Base-by-base conservation (phyloP, 2,888 invertebrate species). In the Nemoura dubitans region DNA sequence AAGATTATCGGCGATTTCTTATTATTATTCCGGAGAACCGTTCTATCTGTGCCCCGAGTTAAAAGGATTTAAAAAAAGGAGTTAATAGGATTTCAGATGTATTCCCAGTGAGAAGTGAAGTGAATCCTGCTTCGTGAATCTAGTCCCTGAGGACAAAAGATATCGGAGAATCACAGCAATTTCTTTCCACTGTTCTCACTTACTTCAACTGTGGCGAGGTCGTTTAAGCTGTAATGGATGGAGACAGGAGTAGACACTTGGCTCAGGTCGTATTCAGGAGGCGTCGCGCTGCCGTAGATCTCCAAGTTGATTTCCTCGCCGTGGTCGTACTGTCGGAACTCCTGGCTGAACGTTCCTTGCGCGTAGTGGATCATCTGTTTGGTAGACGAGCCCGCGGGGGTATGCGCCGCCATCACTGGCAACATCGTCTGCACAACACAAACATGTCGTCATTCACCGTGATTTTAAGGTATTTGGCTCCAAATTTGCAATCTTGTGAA, bases 321-420 rank as follows among this genome's bases (percentile, higher is more conserved):
- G 85, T 86, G 86, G 84, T 88, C 87, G 76, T 30, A 88, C 82
- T 86, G 86, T 0, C 76, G 21, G 43, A 88, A 88, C 77, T 83
- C 85, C 7, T 85, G 87, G 85, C 87, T 16, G 78, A 59, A 76
- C 14, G 81, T 81, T 16, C 93, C 93, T 90, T 95, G 95, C 0
- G 93, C 93, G 89, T 93, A 96, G 90, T 97, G 97, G 0, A 95
- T 90, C 7, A 97, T 89, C 0, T 96, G 95, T 91, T 94, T 95
- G 0, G 95, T 94, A 0, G 96, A 96, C 0, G 95, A 94, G 0
- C 96, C 96, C 0, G 96, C 95, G 0, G 97, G 96, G 0, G 93
- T 92, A 88, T 96, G 96, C 10, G 93, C 92, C 76, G 96, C 90
- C 87, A 97, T 94, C 0, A 95, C 91, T 0, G 96, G 96, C 85